phyloP scores from a whole-genome alignment of 2,113 vertebrate species.

The Echinops telfairi region DNA sequence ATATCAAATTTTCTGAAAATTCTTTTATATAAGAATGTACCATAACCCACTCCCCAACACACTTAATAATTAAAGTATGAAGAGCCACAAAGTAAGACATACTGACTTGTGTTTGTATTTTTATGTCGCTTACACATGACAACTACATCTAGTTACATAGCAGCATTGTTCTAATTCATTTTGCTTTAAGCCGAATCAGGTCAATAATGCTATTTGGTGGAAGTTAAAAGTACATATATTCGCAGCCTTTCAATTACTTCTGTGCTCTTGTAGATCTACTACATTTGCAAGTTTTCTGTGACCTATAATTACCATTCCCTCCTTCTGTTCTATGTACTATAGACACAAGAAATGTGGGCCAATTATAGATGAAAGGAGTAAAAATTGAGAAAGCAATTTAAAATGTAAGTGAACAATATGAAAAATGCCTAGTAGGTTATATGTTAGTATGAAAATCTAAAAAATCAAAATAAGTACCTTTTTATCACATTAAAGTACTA shows the following conservation, averaged over 20 bases:
- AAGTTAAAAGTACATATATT: constrained; percentile 50
- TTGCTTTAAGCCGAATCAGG: constrained; percentile 56
- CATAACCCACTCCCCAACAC: not conserved
- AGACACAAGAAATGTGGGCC: constrained; percentile 29
- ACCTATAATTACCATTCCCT: constrained; percentile 4
- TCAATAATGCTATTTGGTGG: constrained; percentile 50
- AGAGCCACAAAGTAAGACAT: constrained; percentile 47
- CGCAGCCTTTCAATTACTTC: constrained; percentile 9
- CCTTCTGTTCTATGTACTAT: not conserved
- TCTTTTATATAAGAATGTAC: constrained; percentile 40
- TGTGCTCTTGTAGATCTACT: not conserved
- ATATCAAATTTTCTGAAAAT: constrained; percentile 44
- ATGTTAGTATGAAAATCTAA: not conserved
- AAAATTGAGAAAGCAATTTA: constrained; percentile 57
- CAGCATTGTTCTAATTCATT: constrained; percentile 18
- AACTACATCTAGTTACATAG: constrained; percentile 37
- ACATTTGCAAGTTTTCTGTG: constrained; percentile 42
- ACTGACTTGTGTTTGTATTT: constrained; percentile 15
- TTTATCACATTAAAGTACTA: constrained; percentile 47
- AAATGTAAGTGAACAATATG: constrained; percentile 60
- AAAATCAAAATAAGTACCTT: not conserved
- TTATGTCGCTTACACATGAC: constrained; percentile 10
- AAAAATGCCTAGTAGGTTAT: constrained; percentile 20
- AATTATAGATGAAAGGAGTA: constrained; percentile 23
- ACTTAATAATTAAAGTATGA: constrained; percentile 57